A percentile compares a stretch with the other conserved stretches of the same genome.
Evolutionary conservation across 2,888 invertebrate species (phyloP).

Genomic region (Drosophila prolongata): DNA sequence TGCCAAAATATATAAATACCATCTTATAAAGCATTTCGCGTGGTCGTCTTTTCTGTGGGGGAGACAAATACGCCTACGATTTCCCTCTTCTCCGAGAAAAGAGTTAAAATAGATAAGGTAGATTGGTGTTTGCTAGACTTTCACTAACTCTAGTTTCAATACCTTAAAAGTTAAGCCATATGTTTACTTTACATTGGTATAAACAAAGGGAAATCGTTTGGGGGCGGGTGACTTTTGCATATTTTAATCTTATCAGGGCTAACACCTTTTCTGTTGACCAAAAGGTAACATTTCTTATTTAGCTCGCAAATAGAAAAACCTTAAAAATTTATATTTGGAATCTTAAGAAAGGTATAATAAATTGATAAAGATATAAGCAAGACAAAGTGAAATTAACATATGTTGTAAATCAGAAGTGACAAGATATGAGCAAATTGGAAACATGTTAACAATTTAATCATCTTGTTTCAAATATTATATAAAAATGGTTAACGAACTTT

Average conservation of each 20-base stretch:
- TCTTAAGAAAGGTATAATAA: no score
- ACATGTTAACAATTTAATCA: no score
- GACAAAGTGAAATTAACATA: no score
- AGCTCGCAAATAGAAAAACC: no score
- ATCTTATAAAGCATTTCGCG: conserved; percentile 20
- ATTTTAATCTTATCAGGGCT: conserved; percentile 1
- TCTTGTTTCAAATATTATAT: no score
- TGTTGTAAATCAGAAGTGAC: no score
- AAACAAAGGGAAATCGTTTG: background rate
- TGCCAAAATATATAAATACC: conserved; percentile 51
- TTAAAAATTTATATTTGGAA: no score
- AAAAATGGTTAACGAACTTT: no score
- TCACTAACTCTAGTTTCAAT: conserved; percentile 8
- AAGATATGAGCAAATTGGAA: no score
- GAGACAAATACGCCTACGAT: conserved; percentile 25
- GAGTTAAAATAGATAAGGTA: conserved; percentile 14
- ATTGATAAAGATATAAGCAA: no score
- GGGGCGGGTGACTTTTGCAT: background rate
- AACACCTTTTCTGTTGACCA: background rate
- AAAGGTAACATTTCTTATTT: background rate
- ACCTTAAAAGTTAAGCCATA: background rate
- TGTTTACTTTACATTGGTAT: background rate
- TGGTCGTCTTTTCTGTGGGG: conserved; percentile 11
- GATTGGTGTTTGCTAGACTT: conserved; percentile 10
- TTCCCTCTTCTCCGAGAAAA: conserved; percentile 4